phyloP scores from a whole-genome alignment of 64 coral and sea anemone genomes.

The Montipora efflorescens region DNA sequence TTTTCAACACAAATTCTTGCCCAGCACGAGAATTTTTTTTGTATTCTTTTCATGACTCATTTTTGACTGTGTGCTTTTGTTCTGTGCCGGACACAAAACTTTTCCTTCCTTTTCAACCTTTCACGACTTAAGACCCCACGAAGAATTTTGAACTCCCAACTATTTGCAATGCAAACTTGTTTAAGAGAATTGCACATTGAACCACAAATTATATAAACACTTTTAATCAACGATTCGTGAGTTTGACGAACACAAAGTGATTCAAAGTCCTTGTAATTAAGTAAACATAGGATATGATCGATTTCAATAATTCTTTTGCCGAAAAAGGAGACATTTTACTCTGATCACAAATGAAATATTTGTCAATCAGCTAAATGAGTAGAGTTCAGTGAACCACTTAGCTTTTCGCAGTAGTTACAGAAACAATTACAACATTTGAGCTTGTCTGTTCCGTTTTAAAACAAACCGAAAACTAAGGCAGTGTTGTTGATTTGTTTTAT shows the following conservation, averaged over 20 bases:
- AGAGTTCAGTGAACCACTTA: background rate
- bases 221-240: background rate
- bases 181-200: background rate
- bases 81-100: too few species aligned
- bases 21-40: background rate
- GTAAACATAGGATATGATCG: background rate
- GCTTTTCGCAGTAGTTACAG: background rate
- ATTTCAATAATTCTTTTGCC: background rate
- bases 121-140: background rate
- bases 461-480: background rate
- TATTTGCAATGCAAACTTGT: background rate
- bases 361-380: conserved; percentile 1
- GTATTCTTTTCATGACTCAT: background rate
- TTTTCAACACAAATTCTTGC: background rate
- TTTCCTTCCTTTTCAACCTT: background rate
- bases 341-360: background rate
- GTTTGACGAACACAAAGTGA: background rate
- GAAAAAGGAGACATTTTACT: background rate
- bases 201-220: background rate
- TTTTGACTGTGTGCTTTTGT: background rate
- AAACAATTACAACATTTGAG: background rate
- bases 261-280: background rate
- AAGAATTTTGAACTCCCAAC: too few species aligned
- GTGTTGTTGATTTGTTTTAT: background rate
- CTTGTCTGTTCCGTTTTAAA: background rate